Evolutionary conservation across 2,113 vertebrate genomes (phyloP).

Genomic region (Triplophysa rosa): DNA sequence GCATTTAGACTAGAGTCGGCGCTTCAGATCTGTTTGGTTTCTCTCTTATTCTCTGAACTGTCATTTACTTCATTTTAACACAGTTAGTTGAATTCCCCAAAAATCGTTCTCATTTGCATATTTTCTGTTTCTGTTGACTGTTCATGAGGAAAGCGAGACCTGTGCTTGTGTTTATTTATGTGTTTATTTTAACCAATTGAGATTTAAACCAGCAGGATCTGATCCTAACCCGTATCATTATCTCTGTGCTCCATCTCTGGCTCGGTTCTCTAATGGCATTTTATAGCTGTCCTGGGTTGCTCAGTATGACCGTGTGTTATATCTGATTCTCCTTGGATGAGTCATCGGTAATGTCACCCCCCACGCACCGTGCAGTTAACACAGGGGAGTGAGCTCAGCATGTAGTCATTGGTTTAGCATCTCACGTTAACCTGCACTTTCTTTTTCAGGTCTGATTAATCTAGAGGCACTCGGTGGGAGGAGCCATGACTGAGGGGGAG

Average conservation of each 20-base stretch:
- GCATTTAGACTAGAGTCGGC: too few species aligned
- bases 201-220: background rate
- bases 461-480: constrained; percentile 61
- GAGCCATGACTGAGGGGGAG: constrained; percentile 92
- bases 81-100: too few species aligned
- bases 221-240: background rate
- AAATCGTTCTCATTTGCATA: too few species aligned
- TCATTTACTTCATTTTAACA: too few species aligned
- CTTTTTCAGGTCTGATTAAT: constrained; percentile 64
- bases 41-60: too few species aligned
- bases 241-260: background rate
- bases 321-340: constrained; percentile 43
- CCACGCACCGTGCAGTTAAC: constrained; percentile 33
- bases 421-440: background rate
- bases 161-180: background rate
- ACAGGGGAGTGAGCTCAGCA: constrained; percentile 30
- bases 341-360: constrained; percentile 43
- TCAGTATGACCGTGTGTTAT: constrained; percentile 17
- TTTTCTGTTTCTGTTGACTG: too few species aligned
- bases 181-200: constrained; percentile 6
- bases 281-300: constrained; percentile 1
- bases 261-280: background rate
- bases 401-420: constrained; percentile 8
- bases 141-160: too few species aligned
- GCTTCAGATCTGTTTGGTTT: too few species aligned